phyloP scores from a whole-genome alignment of 2,113 vertebrate species.

The Festucalex cinctus region DNA sequence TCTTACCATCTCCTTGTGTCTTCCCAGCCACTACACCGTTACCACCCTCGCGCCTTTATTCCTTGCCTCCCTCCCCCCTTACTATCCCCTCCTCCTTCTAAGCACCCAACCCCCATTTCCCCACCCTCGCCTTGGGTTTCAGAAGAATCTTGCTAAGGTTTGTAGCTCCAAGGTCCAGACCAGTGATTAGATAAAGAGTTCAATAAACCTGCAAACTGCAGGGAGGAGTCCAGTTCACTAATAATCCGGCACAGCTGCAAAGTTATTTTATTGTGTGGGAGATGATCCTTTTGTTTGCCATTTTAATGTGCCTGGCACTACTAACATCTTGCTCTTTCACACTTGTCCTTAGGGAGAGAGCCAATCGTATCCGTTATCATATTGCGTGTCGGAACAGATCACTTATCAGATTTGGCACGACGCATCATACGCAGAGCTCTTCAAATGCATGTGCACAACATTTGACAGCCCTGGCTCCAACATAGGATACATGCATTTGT shows the following conservation, averaged over 20 bases:
- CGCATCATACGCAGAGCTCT: not conserved
- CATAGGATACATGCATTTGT: too few relatives aligned
- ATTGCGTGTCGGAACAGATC: not conserved
- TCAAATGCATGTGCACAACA: not conserved
- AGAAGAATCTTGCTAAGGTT: conserved; percentile 42
- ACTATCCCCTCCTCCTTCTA: not conserved
- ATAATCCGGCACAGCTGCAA: conserved; percentile 36
- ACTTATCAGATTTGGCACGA: conserved; percentile 2
- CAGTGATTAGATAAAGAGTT: conserved; percentile 64
- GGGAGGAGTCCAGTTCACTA: conserved; percentile 35
- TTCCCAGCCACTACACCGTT: not conserved
- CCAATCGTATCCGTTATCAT: not conserved
- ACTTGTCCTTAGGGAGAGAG: not conserved
- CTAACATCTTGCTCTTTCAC: not conserved
- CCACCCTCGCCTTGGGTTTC: conserved; percentile 14
- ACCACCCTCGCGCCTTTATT: conserved; percentile 2
- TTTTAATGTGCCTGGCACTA: not conserved
- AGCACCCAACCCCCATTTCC: not conserved
- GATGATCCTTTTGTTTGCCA: not conserved
- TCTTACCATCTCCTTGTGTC: not conserved
- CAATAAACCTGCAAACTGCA: conserved; percentile 50
- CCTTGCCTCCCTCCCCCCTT: not conserved
- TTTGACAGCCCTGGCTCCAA: not conserved
- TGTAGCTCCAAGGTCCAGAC: conserved; percentile 65
- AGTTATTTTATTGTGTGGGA: not conserved